Conservation (phyloP, 2,113 vertebrate species). For the Xiphophorus maculatus region DNA sequence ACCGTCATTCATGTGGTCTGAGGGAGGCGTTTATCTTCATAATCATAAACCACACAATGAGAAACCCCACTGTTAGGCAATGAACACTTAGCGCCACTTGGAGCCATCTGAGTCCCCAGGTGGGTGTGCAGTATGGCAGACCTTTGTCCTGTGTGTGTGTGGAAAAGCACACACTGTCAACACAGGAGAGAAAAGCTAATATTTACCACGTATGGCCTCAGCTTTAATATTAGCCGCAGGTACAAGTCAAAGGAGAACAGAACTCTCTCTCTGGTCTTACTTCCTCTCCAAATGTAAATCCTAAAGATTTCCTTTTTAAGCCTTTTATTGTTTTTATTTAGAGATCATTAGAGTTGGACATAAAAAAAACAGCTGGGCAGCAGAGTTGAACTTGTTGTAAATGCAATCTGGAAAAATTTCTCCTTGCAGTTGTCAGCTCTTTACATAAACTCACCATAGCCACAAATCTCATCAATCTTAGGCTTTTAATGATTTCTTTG, state of each 20-base stretch:
- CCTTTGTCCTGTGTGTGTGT: conserved; percentile 80
- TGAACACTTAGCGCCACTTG: conserved; percentile 48
- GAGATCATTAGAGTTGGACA: conserved; percentile 2
- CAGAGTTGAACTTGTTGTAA: background rate
- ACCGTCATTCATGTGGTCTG: conserved; percentile 47
- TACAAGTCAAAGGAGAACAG: conserved; percentile 63
- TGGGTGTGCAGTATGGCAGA: conserved; percentile 74
- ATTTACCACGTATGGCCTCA: conserved; percentile 79
- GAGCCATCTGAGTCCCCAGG: conserved; percentile 64
- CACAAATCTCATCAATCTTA: no score
- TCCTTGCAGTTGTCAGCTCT: no score
- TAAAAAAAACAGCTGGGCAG: background rate
- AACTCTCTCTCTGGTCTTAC: conserved; percentile 53
- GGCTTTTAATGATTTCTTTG: no score
- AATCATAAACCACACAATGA: conserved; percentile 69
- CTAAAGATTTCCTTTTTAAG: conserved; percentile 29
- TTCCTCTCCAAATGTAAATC: conserved; percentile 44
- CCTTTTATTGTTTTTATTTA: conserved; percentile 30
- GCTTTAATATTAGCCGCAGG: conserved; percentile 80
- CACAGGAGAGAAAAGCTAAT: conserved; percentile 81
- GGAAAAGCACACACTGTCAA: conserved; percentile 83
- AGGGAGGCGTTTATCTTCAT: conserved; percentile 60
- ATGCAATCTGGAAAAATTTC: background rate
- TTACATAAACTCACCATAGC: no score
- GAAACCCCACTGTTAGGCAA: conserved; percentile 63